phyloP scores from a whole-genome alignment of 2,797 vertebrate species.

The Liparis tanakae region DNA sequence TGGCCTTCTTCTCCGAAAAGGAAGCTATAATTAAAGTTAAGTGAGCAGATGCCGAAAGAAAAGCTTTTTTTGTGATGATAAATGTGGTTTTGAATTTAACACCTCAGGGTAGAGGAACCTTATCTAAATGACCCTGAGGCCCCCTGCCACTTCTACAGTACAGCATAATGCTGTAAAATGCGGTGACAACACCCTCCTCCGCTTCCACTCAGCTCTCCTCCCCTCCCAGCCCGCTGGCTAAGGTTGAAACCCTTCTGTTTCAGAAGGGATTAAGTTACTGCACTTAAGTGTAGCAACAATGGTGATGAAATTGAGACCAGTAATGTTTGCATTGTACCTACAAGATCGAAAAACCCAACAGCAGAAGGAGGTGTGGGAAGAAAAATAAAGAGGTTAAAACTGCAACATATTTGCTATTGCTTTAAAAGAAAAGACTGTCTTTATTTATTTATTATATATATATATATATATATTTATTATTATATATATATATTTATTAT shows the following conservation, averaged over 20 bases:
- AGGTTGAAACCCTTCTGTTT: constrained; percentile 81
- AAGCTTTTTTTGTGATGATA: constrained; percentile 79
- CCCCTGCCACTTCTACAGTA: constrained; percentile 72
- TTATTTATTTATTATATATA: too few species aligned
- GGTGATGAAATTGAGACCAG: constrained; percentile 81
- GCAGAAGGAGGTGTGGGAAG: constrained; percentile 49
- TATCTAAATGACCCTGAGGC: constrained; percentile 81
- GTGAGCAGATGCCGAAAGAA: constrained; percentile 85
- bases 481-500: too few species aligned
- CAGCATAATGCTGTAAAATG: constrained; percentile 72
- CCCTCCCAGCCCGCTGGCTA: constrained; percentile 75
- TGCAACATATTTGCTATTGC: too few species aligned
- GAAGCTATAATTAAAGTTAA: constrained; percentile 85
- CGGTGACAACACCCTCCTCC: constrained; percentile 70
- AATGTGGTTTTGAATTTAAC: constrained; percentile 86
- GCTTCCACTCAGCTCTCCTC: constrained; percentile 57
- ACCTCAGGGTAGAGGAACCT: constrained; percentile 80
- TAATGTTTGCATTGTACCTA: constrained; percentile 84
- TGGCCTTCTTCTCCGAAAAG: constrained; percentile 71
- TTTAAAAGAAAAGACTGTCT: too few species aligned
- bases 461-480: too few species aligned
- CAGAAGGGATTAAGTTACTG: constrained; percentile 79
- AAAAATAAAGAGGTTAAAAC: neutral
- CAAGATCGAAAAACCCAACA: constrained; percentile 70
- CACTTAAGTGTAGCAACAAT: constrained; percentile 85